These are phyloP conservation scores for Mormyrus proboscirostris DNA, from an alignment of 2,797 vertebrate species.

Conservation along the genomic window DNA sequence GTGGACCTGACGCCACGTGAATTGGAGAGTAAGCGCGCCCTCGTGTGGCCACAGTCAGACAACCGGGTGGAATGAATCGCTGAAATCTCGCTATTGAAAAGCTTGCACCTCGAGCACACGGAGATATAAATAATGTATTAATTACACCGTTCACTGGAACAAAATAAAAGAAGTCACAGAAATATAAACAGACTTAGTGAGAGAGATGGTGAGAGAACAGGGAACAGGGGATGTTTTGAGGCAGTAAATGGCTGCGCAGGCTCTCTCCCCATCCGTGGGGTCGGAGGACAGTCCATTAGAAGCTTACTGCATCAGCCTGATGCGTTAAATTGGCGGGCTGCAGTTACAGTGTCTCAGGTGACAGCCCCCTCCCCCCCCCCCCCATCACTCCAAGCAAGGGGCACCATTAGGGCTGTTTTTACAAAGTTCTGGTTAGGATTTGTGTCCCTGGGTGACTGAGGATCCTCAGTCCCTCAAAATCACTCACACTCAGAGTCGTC, in stretches of 20 bases:
- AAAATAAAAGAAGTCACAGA: neutral
- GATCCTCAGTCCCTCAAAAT: neutral
- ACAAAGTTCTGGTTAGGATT: neutral
- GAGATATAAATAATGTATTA: neutral
- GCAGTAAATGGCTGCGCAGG: constrained; percentile 26
- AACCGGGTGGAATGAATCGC: neutral
- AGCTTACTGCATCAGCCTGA: constrained; percentile 37
- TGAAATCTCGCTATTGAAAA: neutral
- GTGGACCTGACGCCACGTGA: neutral
- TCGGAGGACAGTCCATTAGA: constrained; percentile 42
- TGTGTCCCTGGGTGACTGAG: neutral
- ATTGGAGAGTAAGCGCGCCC: constrained; percentile 1
- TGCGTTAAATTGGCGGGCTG: constrained; percentile 31
- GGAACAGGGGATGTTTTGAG: constrained; percentile 15
- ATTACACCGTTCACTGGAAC: neutral
- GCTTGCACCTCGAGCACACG: neutral
- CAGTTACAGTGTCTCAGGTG: constrained; percentile 28
- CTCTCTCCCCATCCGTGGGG: constrained; percentile 37
- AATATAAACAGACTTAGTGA: constrained; percentile 10
- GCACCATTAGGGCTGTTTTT: neutral
- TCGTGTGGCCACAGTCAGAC: neutral
- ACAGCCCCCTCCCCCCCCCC: constrained; percentile 17
- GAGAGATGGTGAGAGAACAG: constrained; percentile 14
- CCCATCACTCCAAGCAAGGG: neutral
- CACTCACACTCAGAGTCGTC: neutral